A percentile compares a stretch with the other conserved stretches of the same genome.
Conservation (phyloP, 2,888 invertebrate species). For the Lapara coniferarum region DNA sequence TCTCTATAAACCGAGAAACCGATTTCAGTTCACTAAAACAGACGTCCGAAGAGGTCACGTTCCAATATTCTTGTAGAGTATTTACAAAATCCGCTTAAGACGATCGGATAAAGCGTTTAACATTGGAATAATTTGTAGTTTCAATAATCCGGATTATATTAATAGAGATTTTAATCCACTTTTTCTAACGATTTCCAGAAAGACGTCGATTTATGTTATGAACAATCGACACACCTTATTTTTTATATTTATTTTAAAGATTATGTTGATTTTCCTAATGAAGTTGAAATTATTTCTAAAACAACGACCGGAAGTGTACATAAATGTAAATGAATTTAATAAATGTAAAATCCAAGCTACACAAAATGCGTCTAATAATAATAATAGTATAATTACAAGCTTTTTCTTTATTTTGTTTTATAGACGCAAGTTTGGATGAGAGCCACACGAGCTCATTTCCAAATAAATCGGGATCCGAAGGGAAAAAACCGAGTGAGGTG, state of each 20-base stretch:
- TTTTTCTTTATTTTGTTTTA: too few species aligned
- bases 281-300: not conserved
- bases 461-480: too few species aligned
- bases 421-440: too few species aligned
- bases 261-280: not conserved
- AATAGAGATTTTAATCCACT: slow-evolving; percentile 12
- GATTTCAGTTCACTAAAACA: not conserved
- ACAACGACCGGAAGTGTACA: not conserved
- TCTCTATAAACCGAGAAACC: not conserved
- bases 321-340: not conserved
- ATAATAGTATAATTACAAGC: too few species aligned
- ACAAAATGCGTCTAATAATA: too few species aligned
- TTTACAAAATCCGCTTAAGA: slow-evolving; percentile 15
- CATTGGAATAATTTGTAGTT: slow-evolving; percentile 18
- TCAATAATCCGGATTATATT: slow-evolving; percentile 23
- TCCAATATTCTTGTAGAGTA: slow-evolving; percentile 7
- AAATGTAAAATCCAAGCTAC: too few species aligned
- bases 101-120: slow-evolving; percentile 10
- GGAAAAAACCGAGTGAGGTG: too few species aligned
- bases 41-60: not conserved
- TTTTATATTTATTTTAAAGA: slow-evolving; percentile 3
- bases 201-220: slow-evolving; percentile 9
- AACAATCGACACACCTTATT: slow-evolving; percentile 5
- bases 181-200: not conserved
- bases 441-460: too few species aligned